Evolutionary conservation across 2,888 invertebrate species (phyloP).

Genomic region (Drosophila anomalata): DNA sequence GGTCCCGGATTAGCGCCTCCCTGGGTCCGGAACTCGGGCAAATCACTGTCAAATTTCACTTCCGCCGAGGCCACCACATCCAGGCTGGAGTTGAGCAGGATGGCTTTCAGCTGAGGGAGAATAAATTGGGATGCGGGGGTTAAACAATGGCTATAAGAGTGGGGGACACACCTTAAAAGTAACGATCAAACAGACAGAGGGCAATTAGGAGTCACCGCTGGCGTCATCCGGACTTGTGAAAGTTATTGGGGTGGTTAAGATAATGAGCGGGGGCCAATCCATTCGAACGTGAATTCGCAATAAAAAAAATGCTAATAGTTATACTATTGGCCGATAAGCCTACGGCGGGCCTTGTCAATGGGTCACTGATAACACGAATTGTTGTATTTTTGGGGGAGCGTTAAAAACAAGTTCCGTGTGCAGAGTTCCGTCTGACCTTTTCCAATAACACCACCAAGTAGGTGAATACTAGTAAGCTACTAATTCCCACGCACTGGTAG

Average conservation of each 20-base stretch:
- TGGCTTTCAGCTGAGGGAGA: slow-evolving; percentile 92
- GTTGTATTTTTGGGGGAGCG: background rate
- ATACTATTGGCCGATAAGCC: slow-evolving; percentile 28
- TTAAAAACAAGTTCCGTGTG: slow-evolving; percentile 14
- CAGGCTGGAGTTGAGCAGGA: slow-evolving; percentile 90
- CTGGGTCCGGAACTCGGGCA: slow-evolving; percentile 93
- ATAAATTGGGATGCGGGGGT: slow-evolving; percentile 54
- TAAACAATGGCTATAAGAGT: slow-evolving; percentile 11
- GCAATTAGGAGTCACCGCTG: slow-evolving; percentile 40
- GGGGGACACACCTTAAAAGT: slow-evolving; percentile 51
- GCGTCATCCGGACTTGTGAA: slow-evolving; percentile 39
- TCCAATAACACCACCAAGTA: slow-evolving; percentile 29
- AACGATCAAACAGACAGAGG: slow-evolving; percentile 61
- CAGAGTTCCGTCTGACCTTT: slow-evolving; percentile 50
- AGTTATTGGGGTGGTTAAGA: slow-evolving; percentile 31
- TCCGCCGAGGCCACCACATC: slow-evolving; percentile 90
- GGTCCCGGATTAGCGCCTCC: slow-evolving; percentile 86
- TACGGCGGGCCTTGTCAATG: slow-evolving; percentile 11
- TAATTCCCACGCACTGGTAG: slow-evolving; percentile 8
- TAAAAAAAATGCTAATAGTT: slow-evolving; percentile 32
- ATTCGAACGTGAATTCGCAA: slow-evolving; percentile 21
- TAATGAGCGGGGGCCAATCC: slow-evolving; percentile 20
- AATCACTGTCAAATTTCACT: slow-evolving; percentile 95
- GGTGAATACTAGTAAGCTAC: background rate
- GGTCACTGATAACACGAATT: slow-evolving; percentile 15